Base-by-base conservation (phyloP, 2,888 invertebrate genomes). In the Crioceris asparagi region DNA sequence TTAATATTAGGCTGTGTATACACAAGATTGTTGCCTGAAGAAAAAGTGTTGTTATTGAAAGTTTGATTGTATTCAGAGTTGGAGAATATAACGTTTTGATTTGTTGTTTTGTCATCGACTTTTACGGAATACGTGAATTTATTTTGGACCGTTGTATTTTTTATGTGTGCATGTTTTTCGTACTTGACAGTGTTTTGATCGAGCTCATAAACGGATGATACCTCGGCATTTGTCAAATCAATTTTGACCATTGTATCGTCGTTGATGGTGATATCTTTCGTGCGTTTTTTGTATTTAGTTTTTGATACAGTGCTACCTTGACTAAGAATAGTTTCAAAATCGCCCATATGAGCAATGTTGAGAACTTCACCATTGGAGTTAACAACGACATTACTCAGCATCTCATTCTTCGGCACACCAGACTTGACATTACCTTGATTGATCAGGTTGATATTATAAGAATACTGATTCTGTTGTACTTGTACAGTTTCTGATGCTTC, bases 341-440 rank as follows among this genome's bases (percentile, higher is more conserved):
- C 57, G 8, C 57, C 54, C 38, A 56, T 45, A 14, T 58, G 57
- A 3, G 57, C 49, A 26, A 61, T 57, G 36, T 61, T 59, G 12
- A 61, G 52, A 25, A 62, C 58, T 45, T 62, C 62, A 2, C 61
- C 60, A 38, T 58, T 60, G 2, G 59, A 51, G 45, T 61, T 61
- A 1, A 62, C 59, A 4, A 60, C 52, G 6, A 62, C 55, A 39
- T 61, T 61, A 38, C 54, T 56, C 11, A 60, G 42, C 15, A 55
- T 43, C 29, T 57, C 54, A 15, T 40, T 44, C 45, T 59, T 59
- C 10, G 55, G 53, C 27, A 52, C 37, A 36, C 44, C 49, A 11
- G 51, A 47, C 44, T 58, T 59, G 4, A 55, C 40, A 17, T 54
- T 47, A 29, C 51, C 48, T 14, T 53, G 44, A 39, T 56, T 57